Conservation (phyloP, 2,888 invertebrate species). For the Thyatira batis region DNA sequence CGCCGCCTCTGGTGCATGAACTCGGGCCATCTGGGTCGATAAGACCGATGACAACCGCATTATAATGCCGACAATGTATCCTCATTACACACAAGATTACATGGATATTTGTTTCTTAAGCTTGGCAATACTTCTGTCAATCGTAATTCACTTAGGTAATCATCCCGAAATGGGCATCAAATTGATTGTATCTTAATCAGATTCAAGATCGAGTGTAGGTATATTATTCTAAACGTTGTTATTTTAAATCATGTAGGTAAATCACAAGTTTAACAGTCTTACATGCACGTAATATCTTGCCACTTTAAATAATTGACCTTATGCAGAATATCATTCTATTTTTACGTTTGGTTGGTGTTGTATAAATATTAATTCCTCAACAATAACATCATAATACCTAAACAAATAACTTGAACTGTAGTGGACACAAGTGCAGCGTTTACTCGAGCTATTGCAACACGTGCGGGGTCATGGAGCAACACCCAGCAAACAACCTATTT, state of each 20-base stretch:
- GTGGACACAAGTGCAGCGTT: conserved; percentile 35
- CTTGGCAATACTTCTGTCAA: background rate
- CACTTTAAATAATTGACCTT: too few species aligned
- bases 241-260: too few species aligned
- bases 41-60: conserved; percentile 18
- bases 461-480: conserved; percentile 17
- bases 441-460: conserved; percentile 42
- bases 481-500: conserved; percentile 7
- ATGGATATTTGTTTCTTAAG: conserved; percentile 1
- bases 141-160: background rate
- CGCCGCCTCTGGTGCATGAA: conserved; percentile 18
- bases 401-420: conserved; percentile 39
- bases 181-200: background rate
- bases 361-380: conserved; percentile 1
- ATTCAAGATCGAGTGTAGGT: too few species aligned
- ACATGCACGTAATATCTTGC: too few species aligned
- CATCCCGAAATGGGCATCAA: background rate
- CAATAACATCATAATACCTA: conserved; percentile 18
- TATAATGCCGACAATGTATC: conserved; percentile 29
- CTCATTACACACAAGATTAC: conserved; percentile 25
- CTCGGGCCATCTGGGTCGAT: conserved; percentile 30
- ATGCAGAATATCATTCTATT: background rate
- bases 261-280: too few species aligned
- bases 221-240: too few species aligned
- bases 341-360: background rate